Conservation (phyloP, 2,797 vertebrate species). For the Pangasius larnaudii region DNA sequence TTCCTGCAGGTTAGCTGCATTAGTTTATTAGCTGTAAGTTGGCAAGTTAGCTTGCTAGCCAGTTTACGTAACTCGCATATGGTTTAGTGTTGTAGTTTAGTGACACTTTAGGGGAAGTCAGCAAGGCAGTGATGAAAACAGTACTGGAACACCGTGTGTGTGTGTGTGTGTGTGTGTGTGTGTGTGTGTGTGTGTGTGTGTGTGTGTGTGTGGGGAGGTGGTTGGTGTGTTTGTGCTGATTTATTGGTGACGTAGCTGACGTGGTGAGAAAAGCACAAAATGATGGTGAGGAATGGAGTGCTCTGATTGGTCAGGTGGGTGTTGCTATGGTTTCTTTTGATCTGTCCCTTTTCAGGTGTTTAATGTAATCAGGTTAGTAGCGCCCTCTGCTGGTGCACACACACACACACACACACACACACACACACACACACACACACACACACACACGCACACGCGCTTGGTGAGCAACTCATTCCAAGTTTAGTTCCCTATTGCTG, state of each 20-base stretch:
- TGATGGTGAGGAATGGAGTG: conserved; percentile 27
- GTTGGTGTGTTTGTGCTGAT: conserved; percentile 54
- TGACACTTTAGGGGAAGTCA: background rate
- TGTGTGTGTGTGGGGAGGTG: background rate
- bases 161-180: background rate
- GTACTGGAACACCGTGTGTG: background rate
- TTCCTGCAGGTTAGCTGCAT: background rate
- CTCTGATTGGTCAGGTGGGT: conserved; percentile 3
- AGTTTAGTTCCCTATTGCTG: too few species aligned
- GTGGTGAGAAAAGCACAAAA: conserved; percentile 48
- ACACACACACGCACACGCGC: too few species aligned
- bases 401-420: background rate
- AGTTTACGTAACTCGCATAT: background rate
- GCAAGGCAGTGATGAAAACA: background rate
- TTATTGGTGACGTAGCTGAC: conserved; percentile 53
- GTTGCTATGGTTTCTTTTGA: conserved; percentile 36
- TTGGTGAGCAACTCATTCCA: too few species aligned
- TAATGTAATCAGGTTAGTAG: conserved; percentile 35
- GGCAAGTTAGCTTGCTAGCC: background rate
- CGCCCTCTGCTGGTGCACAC: conserved; percentile 66
- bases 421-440: too few species aligned
- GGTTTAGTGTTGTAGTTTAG: background rate
- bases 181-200: background rate
- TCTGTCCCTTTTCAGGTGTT: conserved; percentile 36
- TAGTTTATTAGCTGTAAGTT: background rate